Evolutionary conservation across 35 echinoderm and acorn worm species (phyloP).

Genomic region (Patiria miniata): DNA sequence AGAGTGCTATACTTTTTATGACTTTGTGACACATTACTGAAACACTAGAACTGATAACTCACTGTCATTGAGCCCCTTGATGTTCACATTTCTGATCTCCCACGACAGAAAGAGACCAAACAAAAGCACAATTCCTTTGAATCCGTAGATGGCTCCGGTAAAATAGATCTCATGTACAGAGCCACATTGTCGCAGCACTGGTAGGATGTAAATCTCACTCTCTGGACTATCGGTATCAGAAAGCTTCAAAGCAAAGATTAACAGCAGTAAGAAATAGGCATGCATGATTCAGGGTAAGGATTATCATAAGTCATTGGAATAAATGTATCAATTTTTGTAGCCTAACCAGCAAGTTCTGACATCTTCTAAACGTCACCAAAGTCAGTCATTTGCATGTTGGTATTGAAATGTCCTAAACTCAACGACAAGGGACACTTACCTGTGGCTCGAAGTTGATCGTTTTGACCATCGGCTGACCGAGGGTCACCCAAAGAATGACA

Average conservation of each 20-base stretch:
- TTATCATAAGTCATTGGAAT: no score
- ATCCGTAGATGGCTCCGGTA: neutral
- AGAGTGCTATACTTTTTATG: no score
- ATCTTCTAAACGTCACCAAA: no score
- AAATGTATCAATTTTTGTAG: no score
- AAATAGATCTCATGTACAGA: neutral
- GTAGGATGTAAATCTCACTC: neutral
- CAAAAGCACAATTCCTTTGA: neutral
- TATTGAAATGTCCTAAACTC: no score
- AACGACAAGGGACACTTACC: neutral
- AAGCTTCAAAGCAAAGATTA: neutral
- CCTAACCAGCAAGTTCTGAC: no score
- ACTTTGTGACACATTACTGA: no score
- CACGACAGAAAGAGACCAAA: neutral
- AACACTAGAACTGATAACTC: no score
- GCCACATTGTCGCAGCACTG: neutral
- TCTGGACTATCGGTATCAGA: neutral
- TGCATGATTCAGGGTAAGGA: no score
- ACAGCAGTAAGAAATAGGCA: no score
- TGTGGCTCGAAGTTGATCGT: neutral
- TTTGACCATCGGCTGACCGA: neutral
- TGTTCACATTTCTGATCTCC: neutral
- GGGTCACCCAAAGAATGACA: neutral
- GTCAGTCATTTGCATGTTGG: no score
- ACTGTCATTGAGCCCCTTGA: constrained; percentile 3